phyloP scores from a whole-genome alignment of 2,113 vertebrate genomes.

The Sclerurus mexicanus region DNA sequence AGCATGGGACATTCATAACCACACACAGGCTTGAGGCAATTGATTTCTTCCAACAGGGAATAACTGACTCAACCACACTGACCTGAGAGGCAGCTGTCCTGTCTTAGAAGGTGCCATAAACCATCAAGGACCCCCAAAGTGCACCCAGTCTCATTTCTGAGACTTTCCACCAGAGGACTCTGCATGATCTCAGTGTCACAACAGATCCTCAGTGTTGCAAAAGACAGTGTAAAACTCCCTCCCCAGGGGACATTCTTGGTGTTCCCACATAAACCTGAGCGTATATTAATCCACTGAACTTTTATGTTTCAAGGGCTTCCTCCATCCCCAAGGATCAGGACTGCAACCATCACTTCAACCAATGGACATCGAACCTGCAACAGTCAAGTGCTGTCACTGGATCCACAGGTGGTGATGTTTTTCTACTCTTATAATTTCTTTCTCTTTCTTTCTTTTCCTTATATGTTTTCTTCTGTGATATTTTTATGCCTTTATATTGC shows the following conservation, averaged over 20 bases:
- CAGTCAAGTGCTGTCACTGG: not conserved
- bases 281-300: not conserved
- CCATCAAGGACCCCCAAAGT: not conserved
- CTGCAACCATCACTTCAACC: not conserved
- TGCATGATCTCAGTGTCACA: too few species aligned
- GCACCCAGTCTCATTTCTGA: not conserved
- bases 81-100: not conserved
- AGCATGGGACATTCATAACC: not conserved
- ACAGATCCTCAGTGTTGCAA: not conserved
- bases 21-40: not conserved
- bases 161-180: not conserved
- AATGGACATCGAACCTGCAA: not conserved
- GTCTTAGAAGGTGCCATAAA: not conserved
- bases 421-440: not conserved
- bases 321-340: not conserved
- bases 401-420: not conserved
- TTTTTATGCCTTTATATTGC: not conserved
- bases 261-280: not conserved
- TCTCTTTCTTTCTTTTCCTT: not conserved
- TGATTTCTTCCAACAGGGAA: not conserved
- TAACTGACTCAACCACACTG: not conserved
- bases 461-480: not conserved
- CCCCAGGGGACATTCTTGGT: not conserved
- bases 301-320: not conserved
- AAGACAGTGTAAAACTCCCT: not conserved